Evolutionary conservation across 2,113 vertebrate species (phyloP), one percentile per base, ranked within the genome.

Genomic region (Corvus cornix): DNA sequence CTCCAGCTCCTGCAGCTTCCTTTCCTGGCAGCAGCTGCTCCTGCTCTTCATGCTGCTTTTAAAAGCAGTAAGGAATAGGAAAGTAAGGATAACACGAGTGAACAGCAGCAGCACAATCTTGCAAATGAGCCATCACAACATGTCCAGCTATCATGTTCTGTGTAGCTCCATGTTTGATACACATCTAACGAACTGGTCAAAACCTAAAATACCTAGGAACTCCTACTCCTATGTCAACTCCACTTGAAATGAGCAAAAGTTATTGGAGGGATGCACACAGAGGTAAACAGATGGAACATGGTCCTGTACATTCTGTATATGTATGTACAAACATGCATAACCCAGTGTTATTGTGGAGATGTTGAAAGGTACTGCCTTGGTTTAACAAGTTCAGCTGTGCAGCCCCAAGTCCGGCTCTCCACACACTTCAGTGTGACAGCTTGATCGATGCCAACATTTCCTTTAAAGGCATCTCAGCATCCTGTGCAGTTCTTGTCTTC

Each of bases 1-100:
- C 89, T 84, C 91, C 2, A 1, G 59, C 52, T 89, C 89, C 93
- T 81, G 62, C 68, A 84, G 76, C 51, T 88, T 81, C 43, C 59
- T 63, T 92, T 95, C 90, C 92, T 87, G 89, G 33, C 76, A 90
- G 83, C 84, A 95, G 75, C 85, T 77, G 75, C 64, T 93, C 21
- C 33, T 52, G 83, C 33, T 74, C 51, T 80, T 94, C 43, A 53
- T 24, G 43, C 55, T 24, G 10, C 46, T 67, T 78, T 83, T 88
- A 66, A 86, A 83, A 84, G 48, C 59, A 74, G 33, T n/a, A 72
- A 87, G 55, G n/a, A 93, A 27, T n/a, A 24, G 63, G 43, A 62
- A 83, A 69, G 21, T 23, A 35, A 92, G 15, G 17, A 28, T 72
- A 86, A 56, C n/a, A 68, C 2, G 2, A 87, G 35, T 26, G 26